Evolutionary conservation across 2,797 vertebrate genomes (phyloP), one percentile per base, ranked within the genome.

Genomic region (Sternarchorhynchus goeldii): DNA sequence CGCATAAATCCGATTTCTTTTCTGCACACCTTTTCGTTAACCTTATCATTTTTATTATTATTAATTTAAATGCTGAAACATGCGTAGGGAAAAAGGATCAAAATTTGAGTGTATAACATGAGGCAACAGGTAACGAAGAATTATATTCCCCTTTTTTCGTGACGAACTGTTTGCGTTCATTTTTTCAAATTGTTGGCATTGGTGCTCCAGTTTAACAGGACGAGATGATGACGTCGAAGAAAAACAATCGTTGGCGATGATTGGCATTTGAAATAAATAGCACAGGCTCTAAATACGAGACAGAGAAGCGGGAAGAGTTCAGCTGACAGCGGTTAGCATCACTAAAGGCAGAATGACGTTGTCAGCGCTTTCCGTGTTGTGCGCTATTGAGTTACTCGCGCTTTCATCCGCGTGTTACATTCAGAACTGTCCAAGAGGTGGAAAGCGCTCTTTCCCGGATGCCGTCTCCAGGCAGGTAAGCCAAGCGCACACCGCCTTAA

Each of bases 341-440:
- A 0, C 31, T 41, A 34, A 41, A 41, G 67, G 25, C 50, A 58
- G 50, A 79, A 94, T 95, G 93, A 87, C 90, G 0, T 84, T 88
- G 29, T 29, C 87, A 76, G 78, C 79, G 7, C 86, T 93, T 62
- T 86, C 89, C 0, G 7, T 82, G 29, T 66, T 84, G 29, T 90
- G 87, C 86, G 82, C 94, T 87, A 88, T 94, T 60, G 87, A 91
- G 85, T 89, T 94, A 79, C 88, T 95, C 45, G 88, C 93, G 76
- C 20, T 94, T 62, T 91, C 92, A 76, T 94, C 94, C 0, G 93
- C 94, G 5, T 95, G 94, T 87, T 95, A 94, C 91, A 94, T 95
- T 90, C 93, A 94, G 92, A 95, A 94, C 89, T 95, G 94, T 73
- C 93, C 94, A 0, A 87, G 92, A n/a, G 94, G 93, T 0, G 94